Evolutionary conservation across 2,888 invertebrate genomes (phyloP).

Genomic region (Diabrotica balteata): DNA sequence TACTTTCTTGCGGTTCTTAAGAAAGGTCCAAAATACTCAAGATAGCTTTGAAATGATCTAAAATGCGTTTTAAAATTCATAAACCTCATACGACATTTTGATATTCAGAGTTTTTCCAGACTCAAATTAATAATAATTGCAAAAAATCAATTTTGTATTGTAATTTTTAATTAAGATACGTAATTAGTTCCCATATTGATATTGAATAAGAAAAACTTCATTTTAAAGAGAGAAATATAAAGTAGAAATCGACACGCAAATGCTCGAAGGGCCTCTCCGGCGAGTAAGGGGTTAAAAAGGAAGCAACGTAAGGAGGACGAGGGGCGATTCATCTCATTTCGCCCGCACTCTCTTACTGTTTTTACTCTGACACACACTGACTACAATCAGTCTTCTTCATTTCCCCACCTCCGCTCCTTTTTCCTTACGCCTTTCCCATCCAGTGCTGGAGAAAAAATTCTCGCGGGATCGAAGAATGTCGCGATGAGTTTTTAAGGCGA

Average conservation of each 20-base stretch:
- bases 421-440: conserved; percentile 29
- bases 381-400: conserved; percentile 60
- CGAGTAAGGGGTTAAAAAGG: conserved; percentile 29
- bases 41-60: no score
- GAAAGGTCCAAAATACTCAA: no score
- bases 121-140: no score
- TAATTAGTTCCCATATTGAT: neutral
- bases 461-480: neutral
- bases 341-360: conserved; percentile 69
- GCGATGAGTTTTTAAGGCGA: neutral
- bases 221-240: conserved; percentile 40
- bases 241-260: conserved; percentile 47
- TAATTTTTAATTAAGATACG: no score
- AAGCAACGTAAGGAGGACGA: conserved; percentile 48
- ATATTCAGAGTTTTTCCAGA: no score
- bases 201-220: neutral
- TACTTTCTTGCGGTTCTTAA: no score
- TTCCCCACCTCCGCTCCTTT: conserved; percentile 44
- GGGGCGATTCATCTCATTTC: conserved; percentile 70
- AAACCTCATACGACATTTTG: no score
- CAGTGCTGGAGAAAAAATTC: conserved; percentile 24
- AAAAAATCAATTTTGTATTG: no score
- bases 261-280: conserved; percentile 35
- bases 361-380: conserved; percentile 60
- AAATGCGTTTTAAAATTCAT: no score